Conservation (phyloP, 2,113 vertebrate species). For the Gymnorhina tibicen region DNA sequence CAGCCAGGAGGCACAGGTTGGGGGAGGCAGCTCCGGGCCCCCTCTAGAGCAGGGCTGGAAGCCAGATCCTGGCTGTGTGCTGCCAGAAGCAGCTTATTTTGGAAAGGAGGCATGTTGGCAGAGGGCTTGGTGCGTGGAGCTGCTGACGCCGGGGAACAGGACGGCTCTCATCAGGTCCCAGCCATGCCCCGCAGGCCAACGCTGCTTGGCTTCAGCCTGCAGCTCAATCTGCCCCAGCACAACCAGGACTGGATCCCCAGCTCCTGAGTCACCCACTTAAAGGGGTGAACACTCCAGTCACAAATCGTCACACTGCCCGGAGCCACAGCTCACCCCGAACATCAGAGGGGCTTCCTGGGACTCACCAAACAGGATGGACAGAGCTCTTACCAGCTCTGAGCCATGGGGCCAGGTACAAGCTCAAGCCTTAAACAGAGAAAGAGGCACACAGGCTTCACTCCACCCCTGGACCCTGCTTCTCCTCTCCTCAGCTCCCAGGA, state of each 20-base stretch:
- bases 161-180: neutral
- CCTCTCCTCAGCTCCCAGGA: neutral
- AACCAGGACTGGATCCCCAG: neutral
- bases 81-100: constrained; percentile 41
- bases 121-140: neutral
- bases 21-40: constrained; percentile 17
- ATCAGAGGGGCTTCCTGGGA: neutral
- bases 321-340: neutral
- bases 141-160: constrained; percentile 2
- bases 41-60: neutral
- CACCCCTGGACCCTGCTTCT: neutral
- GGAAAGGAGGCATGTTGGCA: constrained; percentile 18
- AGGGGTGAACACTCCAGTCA: neutral
- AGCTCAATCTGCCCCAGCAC: neutral
- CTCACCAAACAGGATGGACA: neutral
- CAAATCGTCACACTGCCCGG: neutral
- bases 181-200: neutral
- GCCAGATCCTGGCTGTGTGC: neutral
- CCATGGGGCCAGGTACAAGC: rapidly evolving
- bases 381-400: neutral
- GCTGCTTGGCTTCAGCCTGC: neutral
- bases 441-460: neutral
- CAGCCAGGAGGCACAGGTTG: constrained; percentile 24
- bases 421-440: neutral
- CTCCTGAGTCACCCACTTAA: neutral